Percentiles rank a stretch among this genome's conserved stretches.
Evolutionary conservation across 2,113 vertebrate species (phyloP).

Genomic region (human): GRCh38 chr6:22551001-22551500

Average conservation of each 20-base stretch:
- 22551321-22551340: not conserved
- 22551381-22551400: not conserved
- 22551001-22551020: not conserved
- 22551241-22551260: not conserved
- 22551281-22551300: not conserved
- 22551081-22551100: not conserved
- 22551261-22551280: not conserved
- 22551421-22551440: not conserved
- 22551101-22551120: conserved; percentile 1
- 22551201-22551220: not conserved
- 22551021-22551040: not conserved
- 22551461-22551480: conserved; percentile 51
- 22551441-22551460: conserved; percentile 47
- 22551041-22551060: not conserved
- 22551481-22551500: conserved; percentile 48
- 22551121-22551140: not conserved
- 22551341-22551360: not conserved
- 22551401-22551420: conserved; percentile 31
- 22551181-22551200: not conserved
- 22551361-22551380: not conserved
- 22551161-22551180: not conserved
- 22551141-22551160: not conserved
- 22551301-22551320: not conserved
- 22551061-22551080: not conserved
- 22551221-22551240: not conserved